Evolutionary conservation across 2,888 invertebrate genomes (phyloP), one percentile per base, ranked within the genome.

Genomic region (Lasius platythorax): DNA sequence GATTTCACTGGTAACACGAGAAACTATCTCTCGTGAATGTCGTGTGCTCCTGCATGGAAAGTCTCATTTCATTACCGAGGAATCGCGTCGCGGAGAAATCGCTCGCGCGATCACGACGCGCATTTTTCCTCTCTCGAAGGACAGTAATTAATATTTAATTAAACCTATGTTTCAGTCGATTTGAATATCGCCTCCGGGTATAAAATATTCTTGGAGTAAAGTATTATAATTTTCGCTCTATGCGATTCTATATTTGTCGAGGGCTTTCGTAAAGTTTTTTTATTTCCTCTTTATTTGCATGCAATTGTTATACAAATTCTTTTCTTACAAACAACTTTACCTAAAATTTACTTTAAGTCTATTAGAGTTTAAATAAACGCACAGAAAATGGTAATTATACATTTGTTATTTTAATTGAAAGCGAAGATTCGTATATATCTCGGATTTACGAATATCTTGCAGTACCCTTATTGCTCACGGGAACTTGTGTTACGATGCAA

Each of bases 1-100:
- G 88, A 90, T 89, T 89, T 89, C 89, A 86, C 89, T 74, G 72
- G 78, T 82, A 90, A 87, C 87, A 87, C 86, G 85, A 76, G 87
- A 73, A 63, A 73, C 85, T 82, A 83, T 85, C 87, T 63, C 85
- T 83, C 84, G 82, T 85, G 53, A 81, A 67, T 70, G 83, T 82
- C 83, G 74, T 76, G 76, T 73, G 85, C 90, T 86, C 90, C 88
- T 86, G 87, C 83, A 82, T 87, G 50, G 89, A 78, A 85, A 86
- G 86, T 91, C 89, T 88, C 89, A 87, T 87, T 85, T 81, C 84
- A 83, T 86, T 89, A 79, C 73, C 50, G 58, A 78, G 68, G 64
- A 53, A 28, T 67, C 66, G 66, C 56, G 12, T 30, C 67, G 70
- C 53, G 11, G 18, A 79, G 61, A 70, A 78, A 74, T 68, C 72